These are phyloP conservation scores for Iselma pallidipennis DNA, from an alignment of 2,888 invertebrate species.

Conservation along the genomic window DNA sequence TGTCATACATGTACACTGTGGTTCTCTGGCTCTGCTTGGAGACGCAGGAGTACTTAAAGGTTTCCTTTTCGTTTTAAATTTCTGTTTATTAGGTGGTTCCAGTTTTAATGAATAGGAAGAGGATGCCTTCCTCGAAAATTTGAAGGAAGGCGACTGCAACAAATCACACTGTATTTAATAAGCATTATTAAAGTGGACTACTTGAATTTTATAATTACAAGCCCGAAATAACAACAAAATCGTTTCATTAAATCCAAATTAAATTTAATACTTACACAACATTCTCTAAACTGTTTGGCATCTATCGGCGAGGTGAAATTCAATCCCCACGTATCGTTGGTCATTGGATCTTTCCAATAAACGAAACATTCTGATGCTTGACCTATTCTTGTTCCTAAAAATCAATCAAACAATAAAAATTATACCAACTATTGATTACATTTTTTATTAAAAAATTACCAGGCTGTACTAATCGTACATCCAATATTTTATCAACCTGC, in stretches of 20 bases:
- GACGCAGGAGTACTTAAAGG: conserved; percentile 92
- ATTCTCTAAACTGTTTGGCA: conserved; percentile 95
- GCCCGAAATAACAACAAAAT: not conserved
- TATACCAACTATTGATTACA: not conserved
- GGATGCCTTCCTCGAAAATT: conserved; percentile 96
- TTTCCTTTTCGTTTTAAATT: conserved; percentile 86
- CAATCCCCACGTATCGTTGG: conserved; percentile 96
- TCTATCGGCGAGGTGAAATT: conserved; percentile 98
- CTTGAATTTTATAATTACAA: not conserved
- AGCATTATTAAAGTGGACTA: conserved; percentile 43
- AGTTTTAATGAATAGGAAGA: conserved; percentile 95
- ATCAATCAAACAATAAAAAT: conserved; percentile 31
- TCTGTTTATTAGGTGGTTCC: conserved; percentile 86
- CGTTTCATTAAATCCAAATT: not conserved
- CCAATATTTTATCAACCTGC: conserved; percentile 97
- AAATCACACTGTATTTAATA: conserved; percentile 62
- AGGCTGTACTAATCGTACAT: conserved; percentile 95
- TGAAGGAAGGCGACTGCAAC: conserved; percentile 95
- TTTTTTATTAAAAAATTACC: conserved; percentile 62
- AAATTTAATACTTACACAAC: conserved; percentile 80
- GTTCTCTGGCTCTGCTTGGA: conserved; percentile 81
- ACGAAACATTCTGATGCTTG: conserved; percentile 99
- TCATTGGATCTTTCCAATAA: conserved; percentile 98
- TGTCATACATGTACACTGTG: conserved; percentile 95
- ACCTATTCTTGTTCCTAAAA: conserved; percentile 91